A percentile compares a stretch with the other conserved stretches of the same genome.
Conservation (phyloP, 2,888 invertebrate genomes). For the Caenorhabditis drosophilae region DNA sequence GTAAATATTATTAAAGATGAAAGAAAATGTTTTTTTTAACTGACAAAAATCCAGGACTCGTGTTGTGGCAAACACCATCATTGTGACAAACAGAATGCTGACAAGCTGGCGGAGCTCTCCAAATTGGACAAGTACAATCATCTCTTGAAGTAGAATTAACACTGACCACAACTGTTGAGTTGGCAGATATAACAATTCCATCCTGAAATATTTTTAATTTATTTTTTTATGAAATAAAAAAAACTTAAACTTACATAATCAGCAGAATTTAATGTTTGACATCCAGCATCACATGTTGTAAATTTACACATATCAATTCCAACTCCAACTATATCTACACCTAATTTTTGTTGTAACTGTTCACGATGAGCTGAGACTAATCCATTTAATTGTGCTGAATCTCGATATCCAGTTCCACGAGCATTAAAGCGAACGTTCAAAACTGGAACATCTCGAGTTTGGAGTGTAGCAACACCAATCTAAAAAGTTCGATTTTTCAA, state of each 20-base stretch:
- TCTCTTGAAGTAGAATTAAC: conserved; percentile 79
- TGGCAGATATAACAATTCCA: conserved; percentile 96
- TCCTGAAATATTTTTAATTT: conserved; percentile 54
- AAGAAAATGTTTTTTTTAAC: conserved; percentile 12
- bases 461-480: conserved; percentile 59
- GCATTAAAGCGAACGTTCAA: conserved; percentile 66
- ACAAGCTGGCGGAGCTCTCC: conserved; percentile 87
- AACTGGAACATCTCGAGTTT: conserved; percentile 52
- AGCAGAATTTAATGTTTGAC: conserved; percentile 61
- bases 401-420: conserved; percentile 74
- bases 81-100: conserved; percentile 89
- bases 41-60: conserved; percentile 78
- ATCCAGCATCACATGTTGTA: conserved; percentile 67
- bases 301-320: conserved; percentile 79
- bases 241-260: conserved; percentile 54
- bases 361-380: conserved; percentile 83
- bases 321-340: conserved; percentile 73
- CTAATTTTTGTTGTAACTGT: conserved; percentile 74
- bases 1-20: conserved; percentile 24
- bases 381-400: conserved; percentile 90
- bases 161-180: conserved; percentile 93
- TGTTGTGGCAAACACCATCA: conserved; percentile 92
- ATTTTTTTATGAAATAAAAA: too few species aligned
- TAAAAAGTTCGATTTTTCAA: conserved; percentile 74
- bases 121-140: conserved; percentile 76